A percentile compares a stretch with the other conserved stretches of the same genome.
Conservation (phyloP, 2,797 vertebrate genomes). For the Karalla daura region DNA sequence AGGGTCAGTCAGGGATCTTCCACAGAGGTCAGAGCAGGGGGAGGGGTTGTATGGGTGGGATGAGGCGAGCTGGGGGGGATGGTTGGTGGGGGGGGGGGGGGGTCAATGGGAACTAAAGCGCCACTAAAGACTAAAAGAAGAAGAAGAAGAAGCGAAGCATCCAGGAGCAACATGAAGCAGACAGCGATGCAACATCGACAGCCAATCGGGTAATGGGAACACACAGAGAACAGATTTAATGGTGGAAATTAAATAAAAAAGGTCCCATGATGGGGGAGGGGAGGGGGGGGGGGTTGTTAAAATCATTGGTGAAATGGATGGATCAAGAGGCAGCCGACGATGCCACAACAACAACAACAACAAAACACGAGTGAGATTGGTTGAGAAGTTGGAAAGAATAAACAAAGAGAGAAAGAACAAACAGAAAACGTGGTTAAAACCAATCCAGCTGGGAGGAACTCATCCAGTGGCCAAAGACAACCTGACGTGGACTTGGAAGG, state of each 20-base stretch:
- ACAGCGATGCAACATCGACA: conserved; percentile 18
- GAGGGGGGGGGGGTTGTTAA: conserved; percentile 50
- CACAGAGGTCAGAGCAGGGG: conserved; percentile 48
- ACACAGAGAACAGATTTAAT: conserved; percentile 13
- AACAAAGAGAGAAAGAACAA: conserved; percentile 80
- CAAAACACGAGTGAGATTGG: conserved; percentile 59
- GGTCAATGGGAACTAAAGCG: conserved; percentile 68
- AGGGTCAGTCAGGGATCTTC: conserved; percentile 76
- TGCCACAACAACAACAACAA: no score
- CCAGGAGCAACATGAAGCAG: conserved; percentile 34
- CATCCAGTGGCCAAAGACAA: conserved; percentile 61
- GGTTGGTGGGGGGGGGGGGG: conserved; percentile 19
- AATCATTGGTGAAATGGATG: conserved; percentile 51
- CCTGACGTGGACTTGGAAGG: conserved; percentile 54
- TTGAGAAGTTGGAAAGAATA: conserved; percentile 76
- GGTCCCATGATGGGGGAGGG: no score
- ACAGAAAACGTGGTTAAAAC: conserved; percentile 79
- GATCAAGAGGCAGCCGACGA: conserved; percentile 58
- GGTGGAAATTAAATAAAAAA: conserved; percentile 37
- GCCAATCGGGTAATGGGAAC: conserved; percentile 42
- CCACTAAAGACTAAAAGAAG: conserved; percentile 2
- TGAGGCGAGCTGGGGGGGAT: conserved; percentile 53
- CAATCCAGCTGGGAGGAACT: conserved; percentile 45
- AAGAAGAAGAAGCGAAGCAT: conserved; percentile 53
- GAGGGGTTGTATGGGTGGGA: conserved; percentile 61